phyloP scores from a whole-genome alignment of 2,888 invertebrate genomes.

The Trichopoda pennipes region DNA sequence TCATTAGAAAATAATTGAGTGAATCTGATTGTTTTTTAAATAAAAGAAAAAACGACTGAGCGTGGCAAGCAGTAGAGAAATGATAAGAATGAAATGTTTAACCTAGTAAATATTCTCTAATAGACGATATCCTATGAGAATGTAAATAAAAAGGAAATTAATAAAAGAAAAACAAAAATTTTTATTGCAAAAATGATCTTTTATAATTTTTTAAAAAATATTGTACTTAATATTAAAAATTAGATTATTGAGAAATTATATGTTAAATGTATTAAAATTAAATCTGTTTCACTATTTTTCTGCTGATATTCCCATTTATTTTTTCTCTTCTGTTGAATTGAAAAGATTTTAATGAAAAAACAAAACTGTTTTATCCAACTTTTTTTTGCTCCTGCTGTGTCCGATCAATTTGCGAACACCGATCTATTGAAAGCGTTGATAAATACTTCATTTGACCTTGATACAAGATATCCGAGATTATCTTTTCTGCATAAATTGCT shows the following conservation, averaged over 20 bases:
- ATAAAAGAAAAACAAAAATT: slow-evolving; percentile 31
- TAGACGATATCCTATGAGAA: too few relatives aligned
- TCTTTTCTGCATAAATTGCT: slow-evolving; percentile 79
- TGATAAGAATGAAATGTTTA: too few relatives aligned
- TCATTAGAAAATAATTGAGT: too few relatives aligned
- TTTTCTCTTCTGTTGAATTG: background rate
- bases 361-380: background rate
- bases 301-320: background rate
- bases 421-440: slow-evolving; percentile 56
- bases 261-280: slow-evolving; percentile 22
- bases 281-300: background rate
- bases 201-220: slow-evolving; percentile 42
- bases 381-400: slow-evolving; percentile 36
- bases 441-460: slow-evolving; percentile 79
- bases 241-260: slow-evolving; percentile 43
- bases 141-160: too few relatives aligned
- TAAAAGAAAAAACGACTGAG: too few relatives aligned
- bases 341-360: slow-evolving; percentile 12
- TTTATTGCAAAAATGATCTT: slow-evolving; percentile 46
- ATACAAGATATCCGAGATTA: slow-evolving; percentile 79
- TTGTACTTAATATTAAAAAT: slow-evolving; percentile 51
- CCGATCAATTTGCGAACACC: slow-evolving; percentile 58
- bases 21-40: too few relatives aligned
- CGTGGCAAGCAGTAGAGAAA: too few relatives aligned
- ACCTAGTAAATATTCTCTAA: too few relatives aligned